Evolutionary conservation across 2,113 vertebrate species (phyloP).

Genomic region (Heterotilapia buettikoferi): DNA sequence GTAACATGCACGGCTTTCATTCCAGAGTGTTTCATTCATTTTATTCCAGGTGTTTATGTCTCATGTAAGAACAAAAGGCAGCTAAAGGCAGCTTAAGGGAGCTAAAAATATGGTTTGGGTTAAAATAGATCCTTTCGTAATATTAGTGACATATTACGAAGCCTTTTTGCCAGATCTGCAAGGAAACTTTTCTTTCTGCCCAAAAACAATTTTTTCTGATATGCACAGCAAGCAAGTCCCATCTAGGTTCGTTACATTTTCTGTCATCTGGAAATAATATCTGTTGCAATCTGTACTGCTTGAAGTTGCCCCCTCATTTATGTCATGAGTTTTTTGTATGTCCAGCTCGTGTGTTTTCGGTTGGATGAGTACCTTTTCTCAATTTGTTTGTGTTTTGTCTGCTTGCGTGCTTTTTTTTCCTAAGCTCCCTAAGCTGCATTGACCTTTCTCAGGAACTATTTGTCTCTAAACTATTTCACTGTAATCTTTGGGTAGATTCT

Average conservation of each 20-base stretch:
- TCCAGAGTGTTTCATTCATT: not conserved
- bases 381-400: not conserved
- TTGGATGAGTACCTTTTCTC: not conserved
- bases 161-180: not conserved
- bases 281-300: not conserved
- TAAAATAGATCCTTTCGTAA: not conserved
- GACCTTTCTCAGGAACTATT: not conserved
- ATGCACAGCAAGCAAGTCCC: not conserved
- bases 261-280: not conserved
- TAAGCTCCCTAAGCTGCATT: not conserved
- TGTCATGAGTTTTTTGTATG: not conserved
- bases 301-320: not conserved
- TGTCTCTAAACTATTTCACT: not conserved
- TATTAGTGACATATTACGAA: not conserved
- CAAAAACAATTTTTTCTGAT: not conserved
- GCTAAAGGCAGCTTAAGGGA: not conserved
- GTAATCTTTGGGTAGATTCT: not conserved
- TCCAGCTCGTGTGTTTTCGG: not conserved
- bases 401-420: not conserved
- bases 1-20: not conserved
- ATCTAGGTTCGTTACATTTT: not conserved
- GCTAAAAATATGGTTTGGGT: not conserved
- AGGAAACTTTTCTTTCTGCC: not conserved
- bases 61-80: not conserved
- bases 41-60: not conserved